Base-by-base conservation (phyloP, 2,797 vertebrate species). In the Brachymystax lenok region DNA sequence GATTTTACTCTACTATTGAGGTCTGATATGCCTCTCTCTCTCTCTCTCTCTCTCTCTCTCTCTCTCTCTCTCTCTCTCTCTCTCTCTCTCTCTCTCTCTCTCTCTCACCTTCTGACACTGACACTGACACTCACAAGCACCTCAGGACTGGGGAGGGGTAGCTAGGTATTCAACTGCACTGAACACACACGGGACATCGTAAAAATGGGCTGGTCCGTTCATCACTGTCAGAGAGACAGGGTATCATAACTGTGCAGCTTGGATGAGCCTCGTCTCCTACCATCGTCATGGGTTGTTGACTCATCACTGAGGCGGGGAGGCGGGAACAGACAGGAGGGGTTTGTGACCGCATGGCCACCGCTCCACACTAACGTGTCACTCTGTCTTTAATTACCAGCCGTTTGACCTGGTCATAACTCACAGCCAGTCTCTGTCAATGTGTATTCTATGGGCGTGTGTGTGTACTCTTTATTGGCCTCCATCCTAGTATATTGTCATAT, bases 201-300 rank as follows among this genome's bases (percentile, higher is more conserved):
- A 52, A 77, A 80, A 69, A 56, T 46, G 66, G 73, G 77, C 21
- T 14, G 13, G 75, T 35, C 35, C 70, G 78, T 76, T 76, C 78
- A 82, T 78, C 77, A 82, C 3, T 74, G 80, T 82, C 74, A 84
- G 14, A 69, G 21, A 56, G 74, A 66, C 73, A 64, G 16, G 30
- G 52, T 46, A 61, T 81, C 69, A 64, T 70, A 28, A 54, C 27
- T 40, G 35, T 28, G 17, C 10, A 28, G n/a, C 24, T 64, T 64
- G 61, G 61, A 27, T 64, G 24, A 27, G 19, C 61, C 52, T 33
- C 71, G 40, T 68, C 54, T 54, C 51, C 73, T 50, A 54, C 52
- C 30, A 71, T 33, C 0, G 61, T 70, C 69, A 75, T 3, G 35
- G 77, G 16, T 54, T 54, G 52, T 54, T 16, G 14, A 54, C 16